phyloP scores from a whole-genome alignment of 2,888 invertebrate genomes.

The Polyommatus icarus region DNA sequence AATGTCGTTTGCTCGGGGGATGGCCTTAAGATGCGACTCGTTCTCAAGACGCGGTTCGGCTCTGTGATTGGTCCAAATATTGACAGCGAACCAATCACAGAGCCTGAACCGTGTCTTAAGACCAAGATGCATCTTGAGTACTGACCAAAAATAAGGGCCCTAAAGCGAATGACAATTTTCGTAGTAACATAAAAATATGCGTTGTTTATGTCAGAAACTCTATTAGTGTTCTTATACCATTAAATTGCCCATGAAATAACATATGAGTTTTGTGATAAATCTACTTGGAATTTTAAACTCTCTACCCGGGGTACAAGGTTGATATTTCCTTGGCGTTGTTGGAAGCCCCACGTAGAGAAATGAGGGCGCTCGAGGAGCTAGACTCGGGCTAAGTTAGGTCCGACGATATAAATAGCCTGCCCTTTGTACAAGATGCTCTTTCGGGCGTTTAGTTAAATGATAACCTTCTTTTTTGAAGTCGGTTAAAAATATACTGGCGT shows the following conservation, averaged over 20 bases:
- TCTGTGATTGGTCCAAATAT: no score
- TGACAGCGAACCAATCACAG: no score
- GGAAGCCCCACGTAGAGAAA: slow-evolving; percentile 61
- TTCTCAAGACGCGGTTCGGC: no score
- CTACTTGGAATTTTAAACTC: slow-evolving; percentile 1
- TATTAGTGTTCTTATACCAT: background rate
- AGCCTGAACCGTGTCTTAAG: no score
- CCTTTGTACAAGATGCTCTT: slow-evolving; percentile 8
- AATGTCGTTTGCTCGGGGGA: no score
- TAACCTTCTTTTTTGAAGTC: no score
- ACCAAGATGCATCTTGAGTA: no score
- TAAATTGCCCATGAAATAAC: slow-evolving; percentile 31
- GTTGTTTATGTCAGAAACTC: background rate
- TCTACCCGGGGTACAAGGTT: slow-evolving; percentile 20
- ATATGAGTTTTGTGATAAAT: slow-evolving; percentile 11
- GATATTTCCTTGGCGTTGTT: slow-evolving; percentile 4
- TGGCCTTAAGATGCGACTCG: no score
- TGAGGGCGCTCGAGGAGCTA: slow-evolving; percentile 52
- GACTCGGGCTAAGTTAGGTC: slow-evolving; percentile 43
- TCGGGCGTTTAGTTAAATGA: background rate
- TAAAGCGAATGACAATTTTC: background rate
- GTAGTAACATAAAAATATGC: background rate
- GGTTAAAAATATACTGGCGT: no score
- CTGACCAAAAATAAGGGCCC: no score
- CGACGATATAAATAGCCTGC: slow-evolving; percentile 32